These are phyloP conservation scores for Lepilemur septentrionalis DNA, from an alignment of 2,797 vertebrate species.

Conservation along the genomic window DNA sequence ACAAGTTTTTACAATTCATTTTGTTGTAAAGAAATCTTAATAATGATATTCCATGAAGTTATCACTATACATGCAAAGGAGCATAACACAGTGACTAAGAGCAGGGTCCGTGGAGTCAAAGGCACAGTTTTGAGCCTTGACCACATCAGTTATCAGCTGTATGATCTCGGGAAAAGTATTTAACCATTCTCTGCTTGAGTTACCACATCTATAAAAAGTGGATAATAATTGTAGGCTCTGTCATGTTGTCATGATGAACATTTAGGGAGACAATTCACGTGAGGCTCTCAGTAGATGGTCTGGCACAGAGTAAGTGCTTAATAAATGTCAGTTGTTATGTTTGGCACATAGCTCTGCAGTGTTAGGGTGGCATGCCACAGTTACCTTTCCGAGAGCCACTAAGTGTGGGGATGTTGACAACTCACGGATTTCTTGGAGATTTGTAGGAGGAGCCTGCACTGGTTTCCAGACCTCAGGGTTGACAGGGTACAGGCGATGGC, in stretches of 20 bases:
- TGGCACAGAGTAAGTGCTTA: background rate
- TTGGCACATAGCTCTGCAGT: background rate
- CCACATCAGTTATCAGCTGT: background rate
- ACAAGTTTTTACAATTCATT: slow-evolving; percentile 8
- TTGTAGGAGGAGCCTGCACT: background rate
- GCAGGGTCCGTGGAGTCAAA: background rate
- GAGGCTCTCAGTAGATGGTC: background rate
- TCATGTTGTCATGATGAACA: background rate
- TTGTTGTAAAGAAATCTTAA: slow-evolving; percentile 4
- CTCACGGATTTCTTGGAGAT: background rate
- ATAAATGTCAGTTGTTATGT: background rate
- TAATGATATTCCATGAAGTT: background rate
- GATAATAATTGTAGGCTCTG: background rate
- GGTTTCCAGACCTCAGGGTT: background rate
- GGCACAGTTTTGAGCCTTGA: background rate
- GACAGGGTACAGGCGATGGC: background rate
- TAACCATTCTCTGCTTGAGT: background rate
- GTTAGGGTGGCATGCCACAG: background rate
- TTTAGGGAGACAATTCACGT: background rate
- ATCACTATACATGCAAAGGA: background rate
- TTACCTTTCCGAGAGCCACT: background rate
- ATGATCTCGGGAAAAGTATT: background rate
- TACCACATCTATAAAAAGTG: background rate
- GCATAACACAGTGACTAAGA: background rate
- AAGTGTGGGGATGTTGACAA: background rate